Base-by-base conservation (phyloP, 2,888 invertebrate genomes). In the Protodeltote pygarga region DNA sequence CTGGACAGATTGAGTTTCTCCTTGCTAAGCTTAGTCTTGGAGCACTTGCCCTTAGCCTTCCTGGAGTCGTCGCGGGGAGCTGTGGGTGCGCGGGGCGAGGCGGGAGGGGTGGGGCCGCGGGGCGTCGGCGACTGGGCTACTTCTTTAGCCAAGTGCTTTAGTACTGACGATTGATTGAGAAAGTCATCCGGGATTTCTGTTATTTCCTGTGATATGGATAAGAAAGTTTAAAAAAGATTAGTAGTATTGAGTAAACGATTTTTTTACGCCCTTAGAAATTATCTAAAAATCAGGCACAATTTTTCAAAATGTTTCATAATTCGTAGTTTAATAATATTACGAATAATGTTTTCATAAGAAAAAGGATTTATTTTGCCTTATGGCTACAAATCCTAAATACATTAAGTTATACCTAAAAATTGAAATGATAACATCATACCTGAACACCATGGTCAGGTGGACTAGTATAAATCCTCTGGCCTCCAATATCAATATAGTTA, bases 171-270 rank as follows among this genome's bases (percentile, higher is more conserved):
- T 74, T 97, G 96, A 81, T 94, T 96, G 9, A 97, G 92, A 75
- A 96, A 97, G 86, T 97, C 96, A 73, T 96, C 96, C 0, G 97
- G 96, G 74, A 97, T 96, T 81, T 96, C 96, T 0, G 95, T 96
- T 71, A 97, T 95, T 89, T 96, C 96, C 66, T 66, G 40, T n/a
- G n/a, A n/a, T n/a, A n/a, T n/a, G n/a, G n/a, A n/a, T n/a, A n/a
- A n/a, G n/a, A n/a, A n/a, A n/a, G n/a, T n/a, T n/a, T 14, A 20
- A 3, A n/a, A 9, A 8, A 37, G 3, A 3, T 0, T 6, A 13
- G 1, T 9, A 10, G 24, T 24, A 24, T 11, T 9, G 3, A 15
- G 2, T 28, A 13, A 3, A 3, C 87, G 93, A 51, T 4, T n/a
- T n/a, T n/a, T n/a, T n/a, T n/a, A n/a, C n/a, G n/a, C n/a, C n/a